Evolutionary conservation across 2,888 invertebrate species (phyloP).

Genomic region (Drosophila austrosaltans): DNA sequence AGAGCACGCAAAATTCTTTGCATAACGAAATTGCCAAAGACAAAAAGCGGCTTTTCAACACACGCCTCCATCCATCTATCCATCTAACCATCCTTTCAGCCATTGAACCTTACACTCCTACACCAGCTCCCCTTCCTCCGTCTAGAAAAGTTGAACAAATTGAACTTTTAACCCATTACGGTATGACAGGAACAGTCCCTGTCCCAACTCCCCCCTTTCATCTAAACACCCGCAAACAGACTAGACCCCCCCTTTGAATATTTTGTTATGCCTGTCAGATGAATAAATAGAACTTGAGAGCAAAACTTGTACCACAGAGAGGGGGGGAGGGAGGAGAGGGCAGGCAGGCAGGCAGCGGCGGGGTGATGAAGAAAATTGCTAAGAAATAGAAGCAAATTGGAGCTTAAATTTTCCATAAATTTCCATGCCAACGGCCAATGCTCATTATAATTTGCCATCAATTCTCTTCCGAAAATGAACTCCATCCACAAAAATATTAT

Average conservation of each 20-base stretch:
- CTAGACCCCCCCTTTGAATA: conserved; percentile 17
- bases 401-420: conserved; percentile 75
- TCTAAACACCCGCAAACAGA: conserved; percentile 2
- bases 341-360: too few relatives aligned
- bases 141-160: conserved; percentile 59
- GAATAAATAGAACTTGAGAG: conserved; percentile 59
- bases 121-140: background rate
- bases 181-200: conserved; percentile 4
- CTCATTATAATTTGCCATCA: conserved; percentile 75
- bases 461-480: conserved; percentile 40
- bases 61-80: background rate
- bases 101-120: conserved; percentile 6
- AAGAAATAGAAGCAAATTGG: conserved; percentile 47
- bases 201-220: background rate
- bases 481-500: conserved; percentile 1
- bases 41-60: conserved; percentile 50
- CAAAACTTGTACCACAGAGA: conserved; percentile 18
- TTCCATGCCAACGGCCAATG: conserved; percentile 63
- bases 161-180: conserved; percentile 76
- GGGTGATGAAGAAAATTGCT: background rate
- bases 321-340: too few relatives aligned
- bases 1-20: conserved; percentile 12
- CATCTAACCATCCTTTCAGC: background rate
- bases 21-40: conserved; percentile 54
- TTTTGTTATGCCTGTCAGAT: conserved; percentile 42